These are phyloP conservation scores for Meliscaeva auricollis DNA, from an alignment of 2,888 invertebrate species.

Conservation along the genomic window DNA sequence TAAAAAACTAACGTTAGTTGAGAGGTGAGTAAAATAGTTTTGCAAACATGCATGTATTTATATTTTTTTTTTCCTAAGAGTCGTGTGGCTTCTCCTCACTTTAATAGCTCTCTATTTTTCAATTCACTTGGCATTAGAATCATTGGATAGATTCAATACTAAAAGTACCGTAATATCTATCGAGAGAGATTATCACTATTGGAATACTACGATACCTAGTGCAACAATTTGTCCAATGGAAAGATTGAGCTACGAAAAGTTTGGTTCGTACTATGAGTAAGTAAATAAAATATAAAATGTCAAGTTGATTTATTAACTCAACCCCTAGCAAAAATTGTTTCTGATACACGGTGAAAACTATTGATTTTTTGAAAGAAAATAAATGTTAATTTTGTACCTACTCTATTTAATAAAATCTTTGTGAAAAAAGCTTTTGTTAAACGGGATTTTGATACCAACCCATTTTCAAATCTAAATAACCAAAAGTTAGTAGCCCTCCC, in stretches of 20 bases:
- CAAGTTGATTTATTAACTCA: background rate
- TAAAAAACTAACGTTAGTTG: conserved; percentile 77
- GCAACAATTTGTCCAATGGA: conserved; percentile 82
- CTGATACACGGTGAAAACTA: no score
- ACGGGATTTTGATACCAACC: no score
- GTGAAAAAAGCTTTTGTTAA: no score
- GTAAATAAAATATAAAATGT: conserved; percentile 28
- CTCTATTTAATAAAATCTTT: no score
- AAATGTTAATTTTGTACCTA: no score
- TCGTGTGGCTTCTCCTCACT: conserved; percentile 80
- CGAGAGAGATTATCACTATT: conserved; percentile 82
- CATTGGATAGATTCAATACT: conserved; percentile 80
- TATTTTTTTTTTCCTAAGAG: conserved; percentile 64
- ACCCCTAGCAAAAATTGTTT: no score
- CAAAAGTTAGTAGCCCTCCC: no score
- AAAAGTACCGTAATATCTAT: conserved; percentile 82
- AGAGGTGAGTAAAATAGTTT: conserved; percentile 78
- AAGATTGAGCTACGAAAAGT: conserved; percentile 78
- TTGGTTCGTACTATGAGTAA: conserved; percentile 80
- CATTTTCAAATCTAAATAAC: no score
- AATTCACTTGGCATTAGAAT: conserved; percentile 80
- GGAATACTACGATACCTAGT: conserved; percentile 82
- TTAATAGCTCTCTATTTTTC: conserved; percentile 79
- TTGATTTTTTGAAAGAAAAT: no score
- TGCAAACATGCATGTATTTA: background rate